These are phyloP conservation scores for Ditula angustiorana DNA, from an alignment of 2,888 invertebrate species.

Conservation along the genomic window DNA sequence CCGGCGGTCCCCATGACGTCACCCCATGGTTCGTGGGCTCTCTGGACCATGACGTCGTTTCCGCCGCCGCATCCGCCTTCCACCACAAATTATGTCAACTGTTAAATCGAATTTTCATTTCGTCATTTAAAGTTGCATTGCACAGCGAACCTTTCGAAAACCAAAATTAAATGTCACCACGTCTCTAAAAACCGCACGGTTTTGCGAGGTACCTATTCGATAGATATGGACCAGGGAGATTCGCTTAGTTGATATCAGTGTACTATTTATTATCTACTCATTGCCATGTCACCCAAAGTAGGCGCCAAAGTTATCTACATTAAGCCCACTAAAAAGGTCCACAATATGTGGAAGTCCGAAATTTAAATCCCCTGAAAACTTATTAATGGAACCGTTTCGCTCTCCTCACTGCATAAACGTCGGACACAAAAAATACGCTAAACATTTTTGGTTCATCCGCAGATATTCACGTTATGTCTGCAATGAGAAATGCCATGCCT, in stretches of 20 bases:
- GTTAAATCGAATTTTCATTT: slow-evolving; percentile 70
- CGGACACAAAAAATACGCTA: neutral
- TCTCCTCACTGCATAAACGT: neutral
- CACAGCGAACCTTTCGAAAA: slow-evolving; percentile 10
- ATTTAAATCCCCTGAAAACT: neutral
- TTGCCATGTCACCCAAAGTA: too few relatives aligned
- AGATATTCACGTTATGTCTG: slow-evolving; percentile 4
- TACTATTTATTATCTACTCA: too few relatives aligned
- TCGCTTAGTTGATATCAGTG: too few relatives aligned
- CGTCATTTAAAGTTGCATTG: slow-evolving; percentile 53
- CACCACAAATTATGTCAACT: slow-evolving; percentile 74
- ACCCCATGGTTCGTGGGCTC: slow-evolving; percentile 64
- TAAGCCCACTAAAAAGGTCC: too few relatives aligned
- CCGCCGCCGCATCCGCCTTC: slow-evolving; percentile 81
- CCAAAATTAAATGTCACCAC: neutral
- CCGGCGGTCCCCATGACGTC: slow-evolving; percentile 67
- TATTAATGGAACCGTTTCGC: neutral
- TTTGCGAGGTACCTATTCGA: neutral
- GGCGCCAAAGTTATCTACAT: too few relatives aligned
- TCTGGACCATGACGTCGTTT: slow-evolving; percentile 78
- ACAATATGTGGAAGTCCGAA: too few relatives aligned
- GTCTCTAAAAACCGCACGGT: neutral
- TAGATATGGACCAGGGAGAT: too few relatives aligned
- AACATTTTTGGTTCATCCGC: slow-evolving; percentile 3
- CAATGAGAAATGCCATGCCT: slow-evolving; percentile 5